phyloP scores from a whole-genome alignment of 30 jellyfish, hydroid and myxozoan genomes.

The Aurelia aurita region DNA sequence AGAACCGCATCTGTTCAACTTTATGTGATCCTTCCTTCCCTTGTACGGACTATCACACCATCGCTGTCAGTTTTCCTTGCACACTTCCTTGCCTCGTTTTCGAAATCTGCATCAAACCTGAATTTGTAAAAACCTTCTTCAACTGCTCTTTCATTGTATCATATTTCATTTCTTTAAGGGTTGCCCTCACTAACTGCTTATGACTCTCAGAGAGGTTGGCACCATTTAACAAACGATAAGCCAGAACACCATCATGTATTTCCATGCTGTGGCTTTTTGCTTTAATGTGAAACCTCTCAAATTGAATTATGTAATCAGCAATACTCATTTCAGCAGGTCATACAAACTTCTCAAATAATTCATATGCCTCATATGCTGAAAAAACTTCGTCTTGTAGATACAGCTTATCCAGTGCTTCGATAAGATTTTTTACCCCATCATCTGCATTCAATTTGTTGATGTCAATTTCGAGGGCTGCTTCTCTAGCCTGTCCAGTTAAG shows the following conservation, averaged over 20 bases:
- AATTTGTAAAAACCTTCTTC: slow-evolving; percentile 50
- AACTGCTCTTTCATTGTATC: slow-evolving; percentile 45
- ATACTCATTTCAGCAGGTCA: slow-evolving; percentile 32
- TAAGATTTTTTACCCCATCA: slow-evolving; percentile 26
- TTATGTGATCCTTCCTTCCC: no score
- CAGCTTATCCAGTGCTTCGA: slow-evolving; percentile 51
- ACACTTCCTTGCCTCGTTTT: no score
- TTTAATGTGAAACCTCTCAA: no score
- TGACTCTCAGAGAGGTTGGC: slow-evolving; percentile 7
- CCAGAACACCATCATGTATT: neutral
- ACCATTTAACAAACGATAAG: neutral
- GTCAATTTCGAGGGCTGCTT: slow-evolving; percentile 36
- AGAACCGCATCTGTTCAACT: no score
- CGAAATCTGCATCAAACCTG: no score
- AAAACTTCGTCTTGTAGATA: slow-evolving; percentile 36
- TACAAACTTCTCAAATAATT: slow-evolving; percentile 33
- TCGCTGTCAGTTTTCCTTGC: no score
- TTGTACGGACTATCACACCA: no score
- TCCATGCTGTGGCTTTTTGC: neutral
- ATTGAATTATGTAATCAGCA: no score
- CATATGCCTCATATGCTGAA: slow-evolving; percentile 37
- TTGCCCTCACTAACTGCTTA: slow-evolving; percentile 50
- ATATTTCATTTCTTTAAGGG: slow-evolving; percentile 36
- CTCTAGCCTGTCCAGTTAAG: slow-evolving; percentile 32
- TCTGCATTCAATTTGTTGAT: slow-evolving; percentile 1